Conservation (phyloP, 2,888 invertebrate species). For the Oxycera nigricornis region DNA sequence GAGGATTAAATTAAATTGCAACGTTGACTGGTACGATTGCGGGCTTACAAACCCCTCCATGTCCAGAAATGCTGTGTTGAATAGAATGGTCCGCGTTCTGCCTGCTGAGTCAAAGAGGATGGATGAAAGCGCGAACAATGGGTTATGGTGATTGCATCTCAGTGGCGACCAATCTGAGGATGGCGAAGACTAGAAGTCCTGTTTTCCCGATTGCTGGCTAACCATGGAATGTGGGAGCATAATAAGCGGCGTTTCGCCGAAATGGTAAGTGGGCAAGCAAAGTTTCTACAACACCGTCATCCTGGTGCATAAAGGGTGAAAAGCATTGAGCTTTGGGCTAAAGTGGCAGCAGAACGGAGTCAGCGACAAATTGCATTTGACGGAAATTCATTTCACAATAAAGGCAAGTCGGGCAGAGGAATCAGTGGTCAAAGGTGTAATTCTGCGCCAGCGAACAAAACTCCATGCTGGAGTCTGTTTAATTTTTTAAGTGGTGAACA, state of each 20-base stretch:
- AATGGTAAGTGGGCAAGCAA: not conserved
- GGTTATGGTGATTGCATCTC: not conserved
- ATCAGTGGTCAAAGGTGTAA: constrained; percentile 10
- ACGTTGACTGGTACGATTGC: not conserved
- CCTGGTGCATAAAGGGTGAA: too few species aligned
- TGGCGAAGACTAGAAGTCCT: not conserved
- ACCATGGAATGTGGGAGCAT: not conserved
- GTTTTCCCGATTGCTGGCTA: too few species aligned
- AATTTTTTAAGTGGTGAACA: constrained; percentile 34
- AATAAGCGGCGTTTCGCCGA: not conserved
- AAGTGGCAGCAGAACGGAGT: constrained; percentile 10
- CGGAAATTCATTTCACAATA: constrained; percentile 35
- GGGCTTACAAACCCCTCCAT: not conserved
- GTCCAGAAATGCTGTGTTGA: not conserved
- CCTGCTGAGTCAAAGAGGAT: too few species aligned
- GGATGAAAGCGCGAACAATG: not conserved
- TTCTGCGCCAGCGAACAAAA: constrained; percentile 1
- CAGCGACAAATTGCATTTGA: constrained; percentile 38
- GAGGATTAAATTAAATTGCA: constrained; percentile 33
- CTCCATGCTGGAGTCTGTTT: constrained; percentile 24
- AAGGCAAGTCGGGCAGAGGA: not conserved
- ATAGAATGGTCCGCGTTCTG: too few species aligned
- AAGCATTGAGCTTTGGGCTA: not conserved
- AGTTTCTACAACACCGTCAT: too few species aligned
- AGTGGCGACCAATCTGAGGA: not conserved